A percentile compares a stretch with the other conserved stretches of the same genome.
Conservation (phyloP, 1,140 invertebrate genomes). For the Dinothrombium tinctorium region DNA sequence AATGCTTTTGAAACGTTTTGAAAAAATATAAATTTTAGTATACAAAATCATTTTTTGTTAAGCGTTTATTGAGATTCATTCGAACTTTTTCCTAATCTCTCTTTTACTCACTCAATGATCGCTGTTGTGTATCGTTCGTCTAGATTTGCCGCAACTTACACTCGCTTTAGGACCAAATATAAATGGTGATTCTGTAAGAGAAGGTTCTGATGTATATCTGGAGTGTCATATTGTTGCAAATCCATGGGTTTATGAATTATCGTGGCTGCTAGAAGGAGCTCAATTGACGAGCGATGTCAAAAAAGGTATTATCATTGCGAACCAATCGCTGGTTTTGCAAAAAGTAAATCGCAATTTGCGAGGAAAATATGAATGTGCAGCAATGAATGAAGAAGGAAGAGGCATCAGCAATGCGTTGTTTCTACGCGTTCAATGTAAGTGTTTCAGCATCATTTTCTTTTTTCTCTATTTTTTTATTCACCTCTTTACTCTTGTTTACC, state of each 20-base stretch:
- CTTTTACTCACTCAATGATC: too few species aligned
- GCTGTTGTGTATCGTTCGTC: slow-evolving; percentile 12
- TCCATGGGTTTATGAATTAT: slow-evolving; percentile 47
- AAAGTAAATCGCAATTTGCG: slow-evolving; percentile 15
- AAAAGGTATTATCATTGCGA: slow-evolving; percentile 48
- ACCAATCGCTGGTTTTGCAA: slow-evolving; percentile 31
- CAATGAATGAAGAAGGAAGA: slow-evolving; percentile 63
- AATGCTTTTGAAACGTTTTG: too few species aligned
- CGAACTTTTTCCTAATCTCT: too few species aligned
- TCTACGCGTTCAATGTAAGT: slow-evolving; percentile 70
- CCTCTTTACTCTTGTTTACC: too few species aligned
- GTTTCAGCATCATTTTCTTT: too few species aligned
- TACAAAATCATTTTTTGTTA: too few species aligned
- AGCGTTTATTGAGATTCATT: too few species aligned
- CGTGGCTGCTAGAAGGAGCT: slow-evolving; percentile 47
- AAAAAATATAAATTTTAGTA: too few species aligned
- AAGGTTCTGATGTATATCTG: slow-evolving; percentile 3
- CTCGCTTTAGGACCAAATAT: slow-evolving; percentile 56
- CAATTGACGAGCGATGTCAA: slow-evolving; percentile 34
- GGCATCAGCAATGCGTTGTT: slow-evolving; percentile 53
- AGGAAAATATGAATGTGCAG: slow-evolving; percentile 50
- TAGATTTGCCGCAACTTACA: slow-evolving; percentile 59
- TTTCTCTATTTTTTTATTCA: too few species aligned
- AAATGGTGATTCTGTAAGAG: slow-evolving; percentile 2
- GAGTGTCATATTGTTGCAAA: slow-evolving; percentile 42